These are phyloP conservation scores for Dendrocincla fuliginosa DNA, from an alignment of 2,797 vertebrate species.

Conservation along the genomic window DNA sequence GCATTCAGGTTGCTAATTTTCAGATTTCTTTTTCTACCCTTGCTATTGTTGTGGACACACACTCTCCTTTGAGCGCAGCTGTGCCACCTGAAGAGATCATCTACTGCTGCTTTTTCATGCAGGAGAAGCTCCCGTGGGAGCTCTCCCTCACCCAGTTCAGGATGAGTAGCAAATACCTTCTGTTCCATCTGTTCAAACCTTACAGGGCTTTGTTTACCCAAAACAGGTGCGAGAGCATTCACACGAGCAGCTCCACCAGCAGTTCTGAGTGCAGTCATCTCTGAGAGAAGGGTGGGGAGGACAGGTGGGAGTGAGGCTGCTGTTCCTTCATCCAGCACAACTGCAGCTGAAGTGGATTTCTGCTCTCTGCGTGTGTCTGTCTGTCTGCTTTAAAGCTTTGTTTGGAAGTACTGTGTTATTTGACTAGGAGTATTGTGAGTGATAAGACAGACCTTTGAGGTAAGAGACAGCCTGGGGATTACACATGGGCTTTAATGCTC, in stretches of 20 bases:
- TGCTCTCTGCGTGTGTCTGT: not conserved
- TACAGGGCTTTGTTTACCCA: not conserved
- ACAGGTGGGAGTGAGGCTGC: not conserved
- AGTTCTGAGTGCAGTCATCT: not conserved
- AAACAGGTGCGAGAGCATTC: not conserved
- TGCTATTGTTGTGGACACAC: not conserved
- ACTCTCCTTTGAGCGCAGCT: not conserved
- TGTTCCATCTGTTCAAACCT: not conserved
- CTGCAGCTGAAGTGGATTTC: not conserved
- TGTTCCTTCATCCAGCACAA: not conserved
- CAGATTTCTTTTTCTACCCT: not conserved
- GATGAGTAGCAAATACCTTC: not conserved
- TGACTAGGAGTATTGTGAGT: not conserved
- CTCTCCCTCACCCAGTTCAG: not conserved
- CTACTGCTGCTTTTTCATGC: not conserved
- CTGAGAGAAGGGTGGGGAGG: not conserved
- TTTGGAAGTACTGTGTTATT: not conserved
- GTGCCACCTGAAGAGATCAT: not conserved
- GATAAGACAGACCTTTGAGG: not conserved
- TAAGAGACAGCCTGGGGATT: not conserved
- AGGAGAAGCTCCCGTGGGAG: not conserved
- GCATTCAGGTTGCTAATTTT: not conserved
- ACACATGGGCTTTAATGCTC: not conserved
- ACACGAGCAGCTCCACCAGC: not conserved
- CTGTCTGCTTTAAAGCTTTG: not conserved